Conservation (phyloP, 2,113 vertebrate species). For the Poeciliopsis prolifica region DNA sequence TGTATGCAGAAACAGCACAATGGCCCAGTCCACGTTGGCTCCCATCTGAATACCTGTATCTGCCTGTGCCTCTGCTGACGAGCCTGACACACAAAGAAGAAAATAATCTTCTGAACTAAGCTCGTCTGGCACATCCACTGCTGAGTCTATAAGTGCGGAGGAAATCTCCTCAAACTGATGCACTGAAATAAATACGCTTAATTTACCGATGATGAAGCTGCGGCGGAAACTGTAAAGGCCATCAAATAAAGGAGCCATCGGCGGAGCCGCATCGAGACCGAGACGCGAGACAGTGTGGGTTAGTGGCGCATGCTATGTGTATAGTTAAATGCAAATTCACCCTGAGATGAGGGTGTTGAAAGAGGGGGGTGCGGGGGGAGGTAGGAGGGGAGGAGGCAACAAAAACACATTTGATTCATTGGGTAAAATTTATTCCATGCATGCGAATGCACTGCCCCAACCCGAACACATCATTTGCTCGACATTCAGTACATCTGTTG, state of each 20-base stretch:
- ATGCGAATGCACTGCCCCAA: slow-evolving; percentile 81
- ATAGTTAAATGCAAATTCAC: slow-evolving; percentile 70
- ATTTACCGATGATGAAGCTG: slow-evolving; percentile 62
- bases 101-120: slow-evolving; percentile 82
- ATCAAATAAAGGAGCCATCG: slow-evolving; percentile 68
- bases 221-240: slow-evolving; percentile 67
- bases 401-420: slow-evolving; percentile 76
- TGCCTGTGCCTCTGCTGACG: slow-evolving; percentile 66
- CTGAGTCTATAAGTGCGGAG: slow-evolving; percentile 76
- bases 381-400: slow-evolving; percentile 62
- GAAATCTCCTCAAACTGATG: slow-evolving; percentile 78
- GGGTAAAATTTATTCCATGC: slow-evolving; percentile 79
- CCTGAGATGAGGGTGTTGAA: not conserved
- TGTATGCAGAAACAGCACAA: slow-evolving; percentile 60
- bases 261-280: slow-evolving; percentile 68
- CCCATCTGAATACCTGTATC: slow-evolving; percentile 75
- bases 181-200: slow-evolving; percentile 78
- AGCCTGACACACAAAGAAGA: slow-evolving; percentile 78
- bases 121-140: slow-evolving; percentile 75
- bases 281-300: slow-evolving; percentile 67
- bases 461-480: slow-evolving; percentile 91
- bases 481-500: slow-evolving; percentile 99
- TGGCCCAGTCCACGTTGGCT: slow-evolving; percentile 67
- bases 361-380: not conserved
- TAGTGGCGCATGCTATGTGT: slow-evolving; percentile 67